Evolutionary conservation across 1,140 invertebrate species (phyloP).

Genomic region (Leptopilina boulardi): DNA sequence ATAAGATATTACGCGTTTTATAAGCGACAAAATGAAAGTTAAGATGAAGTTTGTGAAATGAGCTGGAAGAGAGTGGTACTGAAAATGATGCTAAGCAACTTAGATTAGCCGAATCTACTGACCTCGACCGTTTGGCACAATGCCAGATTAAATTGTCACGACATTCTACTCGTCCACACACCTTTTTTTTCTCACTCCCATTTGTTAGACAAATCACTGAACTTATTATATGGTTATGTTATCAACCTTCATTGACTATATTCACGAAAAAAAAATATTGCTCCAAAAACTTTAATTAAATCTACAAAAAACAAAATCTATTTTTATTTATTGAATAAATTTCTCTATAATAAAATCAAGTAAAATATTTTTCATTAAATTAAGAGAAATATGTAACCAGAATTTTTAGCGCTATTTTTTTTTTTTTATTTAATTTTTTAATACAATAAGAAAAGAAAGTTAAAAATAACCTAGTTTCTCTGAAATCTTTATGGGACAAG

Average conservation of each 20-base stretch:
- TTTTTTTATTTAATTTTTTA: too few species aligned
- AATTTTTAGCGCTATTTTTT: too few species aligned
- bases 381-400: too few species aligned
- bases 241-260: neutral
- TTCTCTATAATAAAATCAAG: too few species aligned
- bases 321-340: too few species aligned
- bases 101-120: constrained; percentile 75
- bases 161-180: constrained; percentile 68
- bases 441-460: neutral
- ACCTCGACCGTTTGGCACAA: constrained; percentile 66
- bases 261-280: neutral
- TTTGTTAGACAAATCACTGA: constrained; percentile 41
- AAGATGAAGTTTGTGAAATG: constrained; percentile 45
- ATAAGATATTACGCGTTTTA: neutral
- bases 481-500: neutral
- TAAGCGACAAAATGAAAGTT: constrained; percentile 44
- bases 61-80: constrained; percentile 52
- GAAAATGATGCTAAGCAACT: constrained; percentile 73
- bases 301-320: too few species aligned
- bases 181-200: constrained; percentile 29
- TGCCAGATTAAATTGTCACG: constrained; percentile 74
- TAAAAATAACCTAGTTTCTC: neutral
- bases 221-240: neutral
- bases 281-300: too few species aligned
- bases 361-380: too few species aligned